A percentile compares a stretch with the other conserved stretches of the same genome.
These are phyloP conservation scores for Pardalotus punctatus DNA, from an alignment of 2,113 vertebrate species.

Conservation along the genomic window DNA sequence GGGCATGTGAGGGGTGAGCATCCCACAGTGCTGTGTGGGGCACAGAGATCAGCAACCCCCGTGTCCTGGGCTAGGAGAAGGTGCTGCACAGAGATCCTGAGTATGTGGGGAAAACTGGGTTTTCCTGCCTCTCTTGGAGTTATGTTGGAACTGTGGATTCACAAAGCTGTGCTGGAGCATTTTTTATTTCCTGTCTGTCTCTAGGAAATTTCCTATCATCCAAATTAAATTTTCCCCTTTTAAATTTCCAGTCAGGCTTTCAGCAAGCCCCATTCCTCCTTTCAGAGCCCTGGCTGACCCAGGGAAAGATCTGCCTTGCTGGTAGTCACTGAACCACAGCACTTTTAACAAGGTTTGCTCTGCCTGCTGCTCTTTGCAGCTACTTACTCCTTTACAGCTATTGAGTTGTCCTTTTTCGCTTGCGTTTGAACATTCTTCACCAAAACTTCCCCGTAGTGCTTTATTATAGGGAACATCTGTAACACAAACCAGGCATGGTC, in stretches of 20 bases:
- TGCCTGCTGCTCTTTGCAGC: not conserved
- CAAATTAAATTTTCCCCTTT: not conserved
- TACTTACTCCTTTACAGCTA: slow-evolving; percentile 80
- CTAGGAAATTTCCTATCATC: not conserved
- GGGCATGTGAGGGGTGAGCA: not conserved
- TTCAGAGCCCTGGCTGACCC: not conserved
- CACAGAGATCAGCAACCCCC: not conserved
- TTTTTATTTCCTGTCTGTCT: not conserved
- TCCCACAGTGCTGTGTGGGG: not conserved
- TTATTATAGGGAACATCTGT: slow-evolving; percentile 84
- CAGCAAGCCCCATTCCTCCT: not conserved
- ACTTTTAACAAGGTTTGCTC: not conserved
- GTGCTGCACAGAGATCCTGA: not conserved
- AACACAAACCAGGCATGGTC: not conserved
- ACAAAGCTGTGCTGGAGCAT: not conserved
- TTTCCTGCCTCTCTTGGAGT: not conserved
- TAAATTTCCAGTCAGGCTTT: not conserved
- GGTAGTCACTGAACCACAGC: not conserved
- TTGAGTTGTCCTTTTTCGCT: not conserved
- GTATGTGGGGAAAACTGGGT: rapidly evolving
- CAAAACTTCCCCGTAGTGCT: slow-evolving; percentile 72
- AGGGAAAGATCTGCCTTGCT: not conserved
- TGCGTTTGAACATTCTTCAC: slow-evolving; percentile 63
- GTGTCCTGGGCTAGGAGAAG: not conserved
- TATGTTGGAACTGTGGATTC: not conserved